Conservation (phyloP, 2,888 invertebrate genomes). For the Eledona agricola region DNA sequence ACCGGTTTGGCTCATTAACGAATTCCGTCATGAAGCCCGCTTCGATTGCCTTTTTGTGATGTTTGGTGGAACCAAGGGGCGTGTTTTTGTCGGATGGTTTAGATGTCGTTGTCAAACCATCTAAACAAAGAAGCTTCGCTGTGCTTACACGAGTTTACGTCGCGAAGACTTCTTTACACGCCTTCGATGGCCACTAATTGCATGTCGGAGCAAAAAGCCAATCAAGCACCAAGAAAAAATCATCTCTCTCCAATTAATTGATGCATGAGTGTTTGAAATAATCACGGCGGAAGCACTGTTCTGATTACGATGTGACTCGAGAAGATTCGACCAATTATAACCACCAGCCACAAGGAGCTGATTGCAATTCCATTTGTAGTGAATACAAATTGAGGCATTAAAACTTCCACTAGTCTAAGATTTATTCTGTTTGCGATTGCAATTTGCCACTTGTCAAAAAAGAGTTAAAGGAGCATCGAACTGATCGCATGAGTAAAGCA, state of each 20-base stretch:
- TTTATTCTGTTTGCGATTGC: conserved; percentile 47
- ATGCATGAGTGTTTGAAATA: too few species aligned
- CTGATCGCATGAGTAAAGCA: too few species aligned
- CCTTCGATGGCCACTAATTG: conserved; percentile 43
- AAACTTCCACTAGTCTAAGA: conserved; percentile 50
- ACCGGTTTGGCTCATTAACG: conserved; percentile 50
- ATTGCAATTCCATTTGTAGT: conserved; percentile 55
- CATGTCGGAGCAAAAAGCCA: conserved; percentile 37
- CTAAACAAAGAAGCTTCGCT: conserved; percentile 41
- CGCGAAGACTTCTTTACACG: conserved; percentile 35
- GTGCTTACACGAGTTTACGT: conserved; percentile 42
- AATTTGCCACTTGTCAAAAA: too few species aligned
- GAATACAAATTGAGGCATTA: conserved; percentile 54
- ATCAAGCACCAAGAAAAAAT: too few species aligned
- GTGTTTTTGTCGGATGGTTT: conserved; percentile 43
- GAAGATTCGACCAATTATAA: conserved; percentile 50
- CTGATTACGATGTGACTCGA: conserved; percentile 42
- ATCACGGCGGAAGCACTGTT: too few species aligned
- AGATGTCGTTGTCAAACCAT: conserved; percentile 46
- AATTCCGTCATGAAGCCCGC: conserved; percentile 49
- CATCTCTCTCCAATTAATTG: too few species aligned
- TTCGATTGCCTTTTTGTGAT: conserved; percentile 47
- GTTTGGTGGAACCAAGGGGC: conserved; percentile 40
- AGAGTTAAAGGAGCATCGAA: too few species aligned
- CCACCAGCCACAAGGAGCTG: conserved; percentile 50